These are phyloP conservation scores for Synergus japonicus DNA, from an alignment of 2,888 invertebrate species.

Conservation along the genomic window DNA sequence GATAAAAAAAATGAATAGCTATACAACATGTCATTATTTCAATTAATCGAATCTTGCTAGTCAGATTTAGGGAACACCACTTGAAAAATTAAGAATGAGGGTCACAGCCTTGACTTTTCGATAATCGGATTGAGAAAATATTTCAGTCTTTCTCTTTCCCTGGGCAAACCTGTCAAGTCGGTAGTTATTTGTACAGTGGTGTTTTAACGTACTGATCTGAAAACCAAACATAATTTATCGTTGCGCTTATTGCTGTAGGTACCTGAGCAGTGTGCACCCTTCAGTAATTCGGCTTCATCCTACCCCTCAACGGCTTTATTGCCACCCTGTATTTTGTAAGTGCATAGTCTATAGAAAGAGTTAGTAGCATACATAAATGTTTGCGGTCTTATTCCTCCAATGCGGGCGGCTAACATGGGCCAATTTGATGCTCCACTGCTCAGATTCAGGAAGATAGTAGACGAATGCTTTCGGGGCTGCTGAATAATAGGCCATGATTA, in stretches of 20 bases:
- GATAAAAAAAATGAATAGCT: no score
- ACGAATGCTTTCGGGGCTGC: conserved; percentile 58
- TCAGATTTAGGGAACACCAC: neutral
- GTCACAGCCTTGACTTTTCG: conserved; percentile 8
- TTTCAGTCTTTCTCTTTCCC: conserved; percentile 18
- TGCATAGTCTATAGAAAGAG: conserved; percentile 59
- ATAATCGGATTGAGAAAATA: conserved; percentile 33
- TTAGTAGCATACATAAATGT: conserved; percentile 63
- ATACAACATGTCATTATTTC: no score
- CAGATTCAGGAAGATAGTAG: conserved; percentile 69
- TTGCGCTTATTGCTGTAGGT: conserved; percentile 36
- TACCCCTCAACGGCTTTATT: conserved; percentile 28
- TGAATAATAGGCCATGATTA: conserved; percentile 66
- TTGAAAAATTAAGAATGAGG: neutral
- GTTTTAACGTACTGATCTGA: conserved; percentile 36
- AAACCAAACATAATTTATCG: conserved; percentile 38
- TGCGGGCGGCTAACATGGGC: conserved; percentile 68
- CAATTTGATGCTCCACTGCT: conserved; percentile 74
- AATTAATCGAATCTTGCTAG: no score
- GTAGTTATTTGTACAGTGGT: conserved; percentile 18
- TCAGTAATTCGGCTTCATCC: conserved; percentile 42
- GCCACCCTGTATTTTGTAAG: conserved; percentile 39
- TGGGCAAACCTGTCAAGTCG: conserved; percentile 20
- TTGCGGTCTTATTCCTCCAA: conserved; percentile 66
- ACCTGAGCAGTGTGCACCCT: conserved; percentile 10